These are phyloP conservation scores for Ditula angustiorana DNA, from an alignment of 2,888 invertebrate genomes.

Conservation along the genomic window DNA sequence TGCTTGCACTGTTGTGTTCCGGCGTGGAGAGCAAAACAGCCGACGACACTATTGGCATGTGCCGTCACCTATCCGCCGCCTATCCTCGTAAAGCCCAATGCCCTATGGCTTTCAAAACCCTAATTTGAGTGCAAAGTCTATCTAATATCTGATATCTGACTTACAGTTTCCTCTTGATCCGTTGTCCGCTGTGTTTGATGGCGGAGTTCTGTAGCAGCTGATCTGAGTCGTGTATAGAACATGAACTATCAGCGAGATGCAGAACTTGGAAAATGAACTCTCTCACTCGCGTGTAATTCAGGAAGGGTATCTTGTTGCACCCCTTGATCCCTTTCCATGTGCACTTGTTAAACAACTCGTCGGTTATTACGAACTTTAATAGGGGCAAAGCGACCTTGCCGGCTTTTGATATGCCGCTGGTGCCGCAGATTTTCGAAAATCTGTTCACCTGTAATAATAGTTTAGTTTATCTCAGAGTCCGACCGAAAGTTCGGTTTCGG, in stretches of 20 bases:
- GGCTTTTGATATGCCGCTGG: neutral
- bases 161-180: slow-evolving; percentile 29
- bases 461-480: too few species aligned
- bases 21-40: too few species aligned
- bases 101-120: too few species aligned
- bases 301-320: slow-evolving; percentile 18
- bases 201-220: slow-evolving; percentile 25
- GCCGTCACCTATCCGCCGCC: too few species aligned
- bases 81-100: too few species aligned
- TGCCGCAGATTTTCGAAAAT: neutral
- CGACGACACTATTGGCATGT: too few species aligned
- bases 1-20: too few species aligned
- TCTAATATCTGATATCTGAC: too few species aligned
- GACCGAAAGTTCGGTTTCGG: too few species aligned
- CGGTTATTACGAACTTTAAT: neutral
- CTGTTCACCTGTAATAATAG: neutral
- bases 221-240: slow-evolving; percentile 7
- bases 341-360: neutral
- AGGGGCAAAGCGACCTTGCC: neutral
- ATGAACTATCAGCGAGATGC: slow-evolving; percentile 17
- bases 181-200: slow-evolving; percentile 35
- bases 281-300: slow-evolving; percentile 18
- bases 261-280: slow-evolving; percentile 20
- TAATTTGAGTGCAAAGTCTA: too few species aligned
- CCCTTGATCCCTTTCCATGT: slow-evolving; percentile 10